These are phyloP conservation scores for Blomia tropicalis DNA, from an alignment of 2,888 invertebrate species.

Conservation along the genomic window DNA sequence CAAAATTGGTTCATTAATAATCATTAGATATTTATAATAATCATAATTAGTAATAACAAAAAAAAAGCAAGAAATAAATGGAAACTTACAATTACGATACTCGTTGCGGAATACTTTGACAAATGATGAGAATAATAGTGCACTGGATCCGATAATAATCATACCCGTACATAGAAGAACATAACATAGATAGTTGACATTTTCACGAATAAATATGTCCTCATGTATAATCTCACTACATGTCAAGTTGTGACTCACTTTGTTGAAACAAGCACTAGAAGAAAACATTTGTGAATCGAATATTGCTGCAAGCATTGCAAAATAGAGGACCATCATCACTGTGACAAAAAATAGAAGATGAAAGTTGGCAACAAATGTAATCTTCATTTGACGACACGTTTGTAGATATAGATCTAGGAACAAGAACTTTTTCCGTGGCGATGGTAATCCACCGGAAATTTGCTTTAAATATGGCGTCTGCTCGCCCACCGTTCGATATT, in stretches of 20 bases:
- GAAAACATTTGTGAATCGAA: neutral
- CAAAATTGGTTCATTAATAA: neutral
- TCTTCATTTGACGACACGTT: neutral
- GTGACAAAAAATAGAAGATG: neutral
- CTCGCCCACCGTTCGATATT: neutral
- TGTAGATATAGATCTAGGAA: neutral
- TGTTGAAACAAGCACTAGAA: neutral
- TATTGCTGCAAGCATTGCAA: neutral
- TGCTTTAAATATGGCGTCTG: neutral
- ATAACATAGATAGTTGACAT: neutral
- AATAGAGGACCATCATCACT: neutral
- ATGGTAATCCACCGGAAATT: neutral
- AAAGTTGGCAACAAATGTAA: neutral
- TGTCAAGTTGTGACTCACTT: neutral
- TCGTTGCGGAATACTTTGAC: slow-evolving; percentile 18
- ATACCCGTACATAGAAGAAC: neutral
- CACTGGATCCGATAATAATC: neutral
- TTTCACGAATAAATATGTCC: neutral
- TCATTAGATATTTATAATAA: neutral
- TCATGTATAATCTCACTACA: neutral
- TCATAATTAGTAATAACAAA: too few relatives aligned
- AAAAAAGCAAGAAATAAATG: too few relatives aligned
- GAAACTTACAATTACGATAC: slow-evolving; percentile 18
- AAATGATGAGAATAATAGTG: neutral
- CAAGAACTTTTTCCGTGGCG: neutral